A percentile compares a stretch with the other conserved stretches of the same genome.
Conservation (phyloP, 2,888 invertebrate genomes). For the Abrostola triplasia region DNA sequence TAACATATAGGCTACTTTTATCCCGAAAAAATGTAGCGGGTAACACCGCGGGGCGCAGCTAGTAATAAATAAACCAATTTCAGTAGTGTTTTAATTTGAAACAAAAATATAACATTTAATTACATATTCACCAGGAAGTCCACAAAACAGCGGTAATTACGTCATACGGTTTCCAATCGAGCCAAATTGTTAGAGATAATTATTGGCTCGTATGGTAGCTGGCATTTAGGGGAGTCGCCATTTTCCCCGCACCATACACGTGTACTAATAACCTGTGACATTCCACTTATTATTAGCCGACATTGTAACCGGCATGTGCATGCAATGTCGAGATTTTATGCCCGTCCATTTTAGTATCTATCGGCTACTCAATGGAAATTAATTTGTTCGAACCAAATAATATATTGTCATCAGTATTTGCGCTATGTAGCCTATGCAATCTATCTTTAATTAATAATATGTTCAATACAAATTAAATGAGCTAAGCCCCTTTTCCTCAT, state of each 20-base stretch:
- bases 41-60: too few relatives aligned
- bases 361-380: slow-evolving; percentile 15
- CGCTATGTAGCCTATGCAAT: too few relatives aligned
- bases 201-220: slow-evolving; percentile 62
- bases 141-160: slow-evolving; percentile 32
- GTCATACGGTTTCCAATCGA: slow-evolving; percentile 45
- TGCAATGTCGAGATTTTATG: slow-evolving; percentile 42
- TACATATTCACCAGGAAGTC: slow-evolving; percentile 9
- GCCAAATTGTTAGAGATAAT: slow-evolving; percentile 64
- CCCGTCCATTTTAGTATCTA: slow-evolving; percentile 10
- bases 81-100: slow-evolving; percentile 2
- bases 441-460: too few relatives aligned
- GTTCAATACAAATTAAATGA: too few relatives aligned
- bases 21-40: too few relatives aligned
- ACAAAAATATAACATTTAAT: slow-evolving; percentile 21
- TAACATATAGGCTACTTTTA: too few relatives aligned
- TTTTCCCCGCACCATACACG: slow-evolving; percentile 62
- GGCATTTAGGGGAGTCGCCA: slow-evolving; percentile 61
- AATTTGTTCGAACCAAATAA: slow-evolving; percentile 4
- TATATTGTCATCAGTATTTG: too few relatives aligned
- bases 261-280: slow-evolving; percentile 69
- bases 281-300: slow-evolving; percentile 65
- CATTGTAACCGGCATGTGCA: slow-evolving; percentile 38
- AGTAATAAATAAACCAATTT: not conserved
- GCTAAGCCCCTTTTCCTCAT: too few relatives aligned